Evolutionary conservation across 2,113 vertebrate genomes (phyloP), one percentile per base, ranked within the genome.

Genomic region (Piaya cayana): DNA sequence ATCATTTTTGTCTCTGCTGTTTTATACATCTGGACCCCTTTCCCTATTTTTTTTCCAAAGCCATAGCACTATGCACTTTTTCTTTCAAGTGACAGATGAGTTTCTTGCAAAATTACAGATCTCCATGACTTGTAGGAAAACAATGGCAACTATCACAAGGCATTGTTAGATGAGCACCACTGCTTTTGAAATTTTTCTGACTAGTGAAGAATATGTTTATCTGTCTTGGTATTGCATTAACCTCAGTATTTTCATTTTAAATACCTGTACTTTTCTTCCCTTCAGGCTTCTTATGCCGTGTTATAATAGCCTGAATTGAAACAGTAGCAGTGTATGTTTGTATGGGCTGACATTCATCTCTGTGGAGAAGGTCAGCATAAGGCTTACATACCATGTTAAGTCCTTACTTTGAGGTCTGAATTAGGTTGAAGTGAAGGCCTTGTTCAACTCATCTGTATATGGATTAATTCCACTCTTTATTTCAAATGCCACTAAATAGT

Each of bases 231-330:
- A 79, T 69, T 76, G 32, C 27, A 74, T 74, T 90, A 90, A 83
- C 23, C 32, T 72, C 52, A 39, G 30, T 80, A 49, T 90, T 94
- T 92, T 90, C 15, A 75, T 90, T 74, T 74, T 65, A 52, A 67
- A 45, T 50, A 68, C 12, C 39, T 85, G 5, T 85, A 67, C 65
- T 86, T 88, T 91, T 69, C 62, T 76, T 86, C 59, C 43, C 70
- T 97, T 94, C 88, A 86, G 83, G 92, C 91, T 96, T 97, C 80
- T 96, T 88, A 88, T 97, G 93, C 96, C 91, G 92, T 82, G 94
- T 95, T 97, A 96, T 97, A 97, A 95, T 93, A 96, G 82, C 83
- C 62, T 62, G 94, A 91, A 69, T 92, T 96, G 96, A 97, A 97
- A 97, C 86, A 90, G 90, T 89, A 96, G 86, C 90, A 93, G 74